These are phyloP conservation scores for Cladopsammia gracilis DNA, from an alignment of 64 coral and sea anemone genomes.

Conservation along the genomic window DNA sequence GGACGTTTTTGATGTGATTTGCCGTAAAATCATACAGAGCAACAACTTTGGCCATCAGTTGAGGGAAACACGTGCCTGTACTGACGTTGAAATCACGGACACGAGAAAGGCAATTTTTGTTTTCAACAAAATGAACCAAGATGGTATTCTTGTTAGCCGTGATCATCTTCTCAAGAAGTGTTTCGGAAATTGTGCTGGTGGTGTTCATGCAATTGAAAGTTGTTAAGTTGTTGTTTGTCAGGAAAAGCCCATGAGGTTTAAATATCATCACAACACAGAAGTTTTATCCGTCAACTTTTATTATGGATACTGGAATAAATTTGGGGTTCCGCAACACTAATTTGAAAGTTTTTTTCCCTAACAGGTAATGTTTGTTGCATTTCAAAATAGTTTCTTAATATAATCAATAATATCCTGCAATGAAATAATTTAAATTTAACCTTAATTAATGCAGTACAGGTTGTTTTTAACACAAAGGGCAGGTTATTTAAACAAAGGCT, in stretches of 20 bases:
- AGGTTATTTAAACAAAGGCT: too few species aligned
- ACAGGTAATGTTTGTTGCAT: too few species aligned
- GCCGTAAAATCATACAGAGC: neutral
- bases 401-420: too few species aligned
- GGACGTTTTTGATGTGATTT: neutral
- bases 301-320: constrained; percentile 53
- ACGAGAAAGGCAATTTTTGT: constrained; percentile 5
- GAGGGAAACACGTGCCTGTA: constrained; percentile 9
- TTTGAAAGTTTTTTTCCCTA: too few species aligned
- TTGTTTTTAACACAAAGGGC: too few species aligned
- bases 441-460: too few species aligned
- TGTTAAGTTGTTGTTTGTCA: constrained; percentile 36
- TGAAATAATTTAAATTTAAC: too few species aligned
- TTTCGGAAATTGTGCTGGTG: neutral
- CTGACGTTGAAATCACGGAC: neutral
- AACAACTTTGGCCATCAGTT: constrained; percentile 20
- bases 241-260: constrained; percentile 30
- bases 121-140: constrained; percentile 20
- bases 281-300: constrained; percentile 42
- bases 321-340: constrained; percentile 44
- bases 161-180: constrained; percentile 11
- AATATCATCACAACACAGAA: constrained; percentile 43
- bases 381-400: too few species aligned
- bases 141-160: neutral
- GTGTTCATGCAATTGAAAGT: neutral